Evolutionary conservation across 2,113 vertebrate species (phyloP), one percentile per base, ranked within the genome.

Genomic region (Bucco capensis): DNA sequence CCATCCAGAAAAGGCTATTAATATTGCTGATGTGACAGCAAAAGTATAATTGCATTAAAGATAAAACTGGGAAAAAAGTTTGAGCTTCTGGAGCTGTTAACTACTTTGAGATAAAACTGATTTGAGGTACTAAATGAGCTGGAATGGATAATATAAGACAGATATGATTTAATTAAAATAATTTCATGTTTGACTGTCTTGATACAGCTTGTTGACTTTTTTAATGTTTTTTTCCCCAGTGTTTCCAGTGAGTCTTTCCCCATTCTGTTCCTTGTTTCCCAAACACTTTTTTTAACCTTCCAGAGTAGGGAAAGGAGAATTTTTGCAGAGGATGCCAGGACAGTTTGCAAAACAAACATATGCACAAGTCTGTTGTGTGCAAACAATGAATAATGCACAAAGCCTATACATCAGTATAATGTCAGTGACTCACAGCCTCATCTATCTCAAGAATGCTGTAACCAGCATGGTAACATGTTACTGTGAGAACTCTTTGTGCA

Each of bases 401-500:
- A 81, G 70, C 62, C 73, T 65, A 31, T 96, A 70, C 8, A 64
- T 92, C 42, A 62, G 37, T 72, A n/a, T 86, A 77, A 56, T 53
- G 57, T 84, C 50, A 83, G 70, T 88, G 79, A 80, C 82, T 89
- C 90, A 62, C 30, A 86, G 37, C 83, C 71, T 88, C 69, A 89
- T 93, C 83, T 75, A 57, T 96, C 89, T 87, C 65, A 94, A 94
- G 89, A 92, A 93, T 78, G 65, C 85, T 88, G 6, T 27, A 88
- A 57, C 80, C 79, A 73, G 46, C 0, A 1, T 70, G 85, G 71
- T 93, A 84, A 89, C 92, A 60, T 0, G 0, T 71, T 79, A 37
- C 83, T 96, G 94, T 94, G 81, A 95, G 95, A 96, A 88, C 77
- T 93, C 92, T 96, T 95, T 91, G 72, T 96, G 51, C 71, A 56